phyloP scores from a whole-genome alignment of 2,797 vertebrate genomes.

The Gallinago nigripennis region DNA sequence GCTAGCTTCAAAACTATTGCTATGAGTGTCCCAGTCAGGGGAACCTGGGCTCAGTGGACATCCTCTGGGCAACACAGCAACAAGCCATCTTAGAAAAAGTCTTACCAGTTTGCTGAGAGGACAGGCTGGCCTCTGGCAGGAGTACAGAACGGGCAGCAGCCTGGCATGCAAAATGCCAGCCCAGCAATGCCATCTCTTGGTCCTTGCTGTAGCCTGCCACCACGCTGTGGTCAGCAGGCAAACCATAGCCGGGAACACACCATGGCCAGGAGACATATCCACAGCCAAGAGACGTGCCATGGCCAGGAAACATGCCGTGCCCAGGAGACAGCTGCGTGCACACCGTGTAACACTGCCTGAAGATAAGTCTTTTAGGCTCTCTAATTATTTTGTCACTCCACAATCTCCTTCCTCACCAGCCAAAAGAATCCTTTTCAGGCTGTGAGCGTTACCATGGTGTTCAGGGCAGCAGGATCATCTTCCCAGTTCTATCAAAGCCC shows the following conservation, averaged over 20 bases:
- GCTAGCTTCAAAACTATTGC: accelerated
- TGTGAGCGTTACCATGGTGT: neutral
- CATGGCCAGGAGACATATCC: no score
- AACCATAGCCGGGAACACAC: neutral
- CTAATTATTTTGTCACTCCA: neutral
- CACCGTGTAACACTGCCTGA: accelerated
- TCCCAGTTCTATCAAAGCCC: neutral
- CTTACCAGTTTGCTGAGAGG: neutral
- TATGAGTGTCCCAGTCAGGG: no score
- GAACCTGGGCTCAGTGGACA: neutral
- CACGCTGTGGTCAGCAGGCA: neutral
- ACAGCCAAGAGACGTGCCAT: neutral
- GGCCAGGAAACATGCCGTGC: neutral
- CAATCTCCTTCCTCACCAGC: neutral
- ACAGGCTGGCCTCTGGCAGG: neutral
- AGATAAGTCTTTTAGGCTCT: neutral
- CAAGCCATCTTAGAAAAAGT: neutral
- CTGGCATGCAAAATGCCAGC: neutral
- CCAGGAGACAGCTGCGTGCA: neutral
- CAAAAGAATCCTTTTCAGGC: neutral
- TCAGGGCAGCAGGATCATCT: neutral
- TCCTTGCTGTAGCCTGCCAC: neutral
- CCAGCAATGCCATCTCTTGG: accelerated
- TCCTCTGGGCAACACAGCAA: neutral
- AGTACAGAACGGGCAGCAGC: neutral